These are phyloP conservation scores for Parazoanthus darwini DNA, from an alignment of 92 coral and sea anemone genomes.

Conservation along the genomic window DNA sequence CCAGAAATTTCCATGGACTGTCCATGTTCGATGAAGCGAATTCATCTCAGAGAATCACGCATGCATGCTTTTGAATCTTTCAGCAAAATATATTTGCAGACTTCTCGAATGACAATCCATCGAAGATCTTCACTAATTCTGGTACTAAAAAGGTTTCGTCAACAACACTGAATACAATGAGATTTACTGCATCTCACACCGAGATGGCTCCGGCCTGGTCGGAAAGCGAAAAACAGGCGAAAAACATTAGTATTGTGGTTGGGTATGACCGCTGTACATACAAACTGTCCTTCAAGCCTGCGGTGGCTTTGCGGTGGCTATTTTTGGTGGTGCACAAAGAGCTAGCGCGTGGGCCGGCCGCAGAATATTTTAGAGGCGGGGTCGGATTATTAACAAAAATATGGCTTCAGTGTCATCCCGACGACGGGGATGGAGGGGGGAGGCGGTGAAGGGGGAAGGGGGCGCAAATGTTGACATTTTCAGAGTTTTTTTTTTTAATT, in stretches of 20 bases:
- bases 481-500: too few species aligned
- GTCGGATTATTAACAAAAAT: too few species aligned
- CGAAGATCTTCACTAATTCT: not conserved
- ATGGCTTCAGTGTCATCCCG: too few species aligned
- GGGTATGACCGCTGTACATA: slow-evolving; percentile 39
- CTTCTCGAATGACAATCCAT: not conserved
- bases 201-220: not conserved
- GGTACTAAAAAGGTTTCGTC: not conserved
- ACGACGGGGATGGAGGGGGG: too few species aligned
- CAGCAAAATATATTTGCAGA: not conserved
- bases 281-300: too few species aligned
- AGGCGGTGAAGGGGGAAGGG: too few species aligned
- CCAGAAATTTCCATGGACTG: slow-evolving; percentile 1
- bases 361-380: too few species aligned
- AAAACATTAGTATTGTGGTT: slow-evolving; percentile 18
- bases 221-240: not conserved
- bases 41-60: slow-evolving; percentile 14
- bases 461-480: too few species aligned
- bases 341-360: too few species aligned
- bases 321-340: too few species aligned
- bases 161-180: slow-evolving; percentile 17
- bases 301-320: too few species aligned
- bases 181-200: not conserved
- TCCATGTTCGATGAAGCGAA: slow-evolving; percentile 27
- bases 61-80: not conserved